Evolutionary conservation across 2,888 invertebrate genomes (phyloP).

Genomic region (Zaprionus bogoriensis): DNA sequence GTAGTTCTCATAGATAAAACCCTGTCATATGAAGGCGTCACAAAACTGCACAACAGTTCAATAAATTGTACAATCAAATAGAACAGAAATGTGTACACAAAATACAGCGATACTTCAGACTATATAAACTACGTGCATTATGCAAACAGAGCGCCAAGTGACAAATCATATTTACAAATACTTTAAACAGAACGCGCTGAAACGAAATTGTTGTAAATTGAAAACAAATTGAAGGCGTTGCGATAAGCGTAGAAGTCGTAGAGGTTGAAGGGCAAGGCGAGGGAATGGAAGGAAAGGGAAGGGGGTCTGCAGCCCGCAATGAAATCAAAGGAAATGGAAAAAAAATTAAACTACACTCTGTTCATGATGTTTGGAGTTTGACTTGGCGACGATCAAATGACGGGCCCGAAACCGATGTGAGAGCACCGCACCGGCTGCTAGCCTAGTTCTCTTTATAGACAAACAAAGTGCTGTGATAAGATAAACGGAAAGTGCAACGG

Average conservation of each 20-base stretch:
- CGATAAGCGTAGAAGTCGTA: too few relatives aligned
- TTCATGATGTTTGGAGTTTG: not conserved
- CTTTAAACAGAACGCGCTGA: slow-evolving; percentile 35
- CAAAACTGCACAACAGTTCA: slow-evolving; percentile 5
- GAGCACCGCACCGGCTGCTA: too few relatives aligned
- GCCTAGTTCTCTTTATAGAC: not conserved
- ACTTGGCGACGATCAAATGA: not conserved
- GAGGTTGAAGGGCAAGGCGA: slow-evolving; percentile 35
- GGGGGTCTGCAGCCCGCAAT: slow-evolving; percentile 29
- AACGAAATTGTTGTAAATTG: slow-evolving; percentile 76
- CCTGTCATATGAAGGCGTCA: not conserved
- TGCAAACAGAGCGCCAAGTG: slow-evolving; percentile 60
- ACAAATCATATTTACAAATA: slow-evolving; percentile 62
- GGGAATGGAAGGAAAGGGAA: slow-evolving; percentile 18
- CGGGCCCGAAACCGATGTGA: too few relatives aligned
- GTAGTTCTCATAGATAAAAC: not conserved
- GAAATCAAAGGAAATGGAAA: slow-evolving; percentile 32
- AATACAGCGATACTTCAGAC: slow-evolving; percentile 6
- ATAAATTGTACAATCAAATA: slow-evolving; percentile 31
- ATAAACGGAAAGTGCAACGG: slow-evolving; percentile 50
- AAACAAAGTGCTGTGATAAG: slow-evolving; percentile 40
- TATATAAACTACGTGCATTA: slow-evolving; percentile 25
- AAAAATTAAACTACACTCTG: not conserved
- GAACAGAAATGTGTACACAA: too few relatives aligned
- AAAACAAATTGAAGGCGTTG: slow-evolving; percentile 72